Conservation (phyloP, 2,797 vertebrate species). For the Acrossocheilus wenchowensis region DNA sequence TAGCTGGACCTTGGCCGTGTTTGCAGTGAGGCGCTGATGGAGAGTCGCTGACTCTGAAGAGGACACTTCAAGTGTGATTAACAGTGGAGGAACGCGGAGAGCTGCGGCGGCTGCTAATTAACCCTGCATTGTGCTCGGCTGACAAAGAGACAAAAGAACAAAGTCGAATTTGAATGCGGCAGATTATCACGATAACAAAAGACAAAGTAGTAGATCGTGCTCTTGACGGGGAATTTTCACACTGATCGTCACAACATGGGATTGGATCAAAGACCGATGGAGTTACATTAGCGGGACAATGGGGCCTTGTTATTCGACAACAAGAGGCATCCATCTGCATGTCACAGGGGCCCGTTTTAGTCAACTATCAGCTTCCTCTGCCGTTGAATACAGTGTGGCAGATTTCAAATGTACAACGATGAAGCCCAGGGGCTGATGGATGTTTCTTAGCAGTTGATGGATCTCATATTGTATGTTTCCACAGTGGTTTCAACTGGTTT, state of each 20-base stretch:
- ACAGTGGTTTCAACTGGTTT: conserved; percentile 9
- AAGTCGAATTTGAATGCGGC: conserved; percentile 84
- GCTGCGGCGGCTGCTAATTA: conserved; percentile 86
- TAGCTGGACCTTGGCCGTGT: conserved; percentile 69
- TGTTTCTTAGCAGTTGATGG: conserved; percentile 27
- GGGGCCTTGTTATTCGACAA: conserved; percentile 77
- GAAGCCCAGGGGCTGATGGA: conserved; percentile 45
- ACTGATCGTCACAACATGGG: conserved; percentile 80
- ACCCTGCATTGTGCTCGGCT: conserved; percentile 80
- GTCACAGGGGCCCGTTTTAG: conserved; percentile 58
- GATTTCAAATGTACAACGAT: conserved; percentile 50
- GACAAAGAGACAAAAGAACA: conserved; percentile 87
- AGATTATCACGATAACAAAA: conserved; percentile 86
- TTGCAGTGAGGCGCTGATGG: conserved; percentile 67
- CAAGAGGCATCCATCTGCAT: conserved; percentile 78
- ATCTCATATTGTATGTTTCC: conserved; percentile 28
- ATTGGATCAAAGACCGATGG: conserved; percentile 85
- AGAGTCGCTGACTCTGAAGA: conserved; percentile 74
- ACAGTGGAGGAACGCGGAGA: conserved; percentile 79
- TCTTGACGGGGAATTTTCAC: conserved; percentile 83
- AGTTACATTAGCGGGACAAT: conserved; percentile 83
- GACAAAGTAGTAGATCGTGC: conserved; percentile 79
- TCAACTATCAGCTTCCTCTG: conserved; percentile 60
- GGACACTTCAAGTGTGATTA: conserved; percentile 83
- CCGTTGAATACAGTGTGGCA: conserved; percentile 57